phyloP scores from a whole-genome alignment of 2,113 vertebrate species.

The Oreochromis spilurus region DNA sequence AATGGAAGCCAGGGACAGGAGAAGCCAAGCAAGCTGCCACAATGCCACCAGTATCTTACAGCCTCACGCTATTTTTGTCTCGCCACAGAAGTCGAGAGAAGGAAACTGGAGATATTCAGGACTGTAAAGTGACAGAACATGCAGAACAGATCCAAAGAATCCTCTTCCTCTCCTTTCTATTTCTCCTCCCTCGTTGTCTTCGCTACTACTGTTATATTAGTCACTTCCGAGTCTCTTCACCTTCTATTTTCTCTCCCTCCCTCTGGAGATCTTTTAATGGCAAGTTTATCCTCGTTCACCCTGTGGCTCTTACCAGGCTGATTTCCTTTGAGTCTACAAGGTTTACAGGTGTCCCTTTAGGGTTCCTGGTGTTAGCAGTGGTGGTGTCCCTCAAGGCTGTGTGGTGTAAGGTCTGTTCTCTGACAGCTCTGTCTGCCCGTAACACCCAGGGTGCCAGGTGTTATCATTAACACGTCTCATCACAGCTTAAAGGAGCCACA shows the following conservation, averaged over 20 bases:
- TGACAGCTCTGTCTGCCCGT: conserved; percentile 13
- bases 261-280: conserved; percentile 37
- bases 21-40: conserved; percentile 39
- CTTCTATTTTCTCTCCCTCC: conserved; percentile 14
- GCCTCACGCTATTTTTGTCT: conserved; percentile 18
- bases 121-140: conserved; percentile 1
- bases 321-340: conserved; percentile 40
- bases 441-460: background rate
- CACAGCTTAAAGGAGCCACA: background rate
- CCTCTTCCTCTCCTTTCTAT: background rate
- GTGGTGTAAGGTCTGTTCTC: background rate
- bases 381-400: background rate
- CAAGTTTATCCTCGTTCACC: conserved; percentile 29
- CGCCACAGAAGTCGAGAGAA: background rate
- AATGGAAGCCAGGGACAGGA: background rate
- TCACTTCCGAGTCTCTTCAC: conserved; percentile 1
- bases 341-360: conserved; percentile 42
- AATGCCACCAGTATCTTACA: conserved; percentile 15
- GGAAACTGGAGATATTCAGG: background rate
- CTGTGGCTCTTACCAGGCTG: conserved; percentile 11
- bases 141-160: background rate
- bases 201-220: conserved; percentile 12
- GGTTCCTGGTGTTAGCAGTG: conserved; percentile 3
- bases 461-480: conserved; percentile 20
- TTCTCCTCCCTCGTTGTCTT: background rate